These are phyloP conservation scores for Drosophila parvula DNA, from an alignment of 1,140 invertebrate species.

Conservation along the genomic window DNA sequence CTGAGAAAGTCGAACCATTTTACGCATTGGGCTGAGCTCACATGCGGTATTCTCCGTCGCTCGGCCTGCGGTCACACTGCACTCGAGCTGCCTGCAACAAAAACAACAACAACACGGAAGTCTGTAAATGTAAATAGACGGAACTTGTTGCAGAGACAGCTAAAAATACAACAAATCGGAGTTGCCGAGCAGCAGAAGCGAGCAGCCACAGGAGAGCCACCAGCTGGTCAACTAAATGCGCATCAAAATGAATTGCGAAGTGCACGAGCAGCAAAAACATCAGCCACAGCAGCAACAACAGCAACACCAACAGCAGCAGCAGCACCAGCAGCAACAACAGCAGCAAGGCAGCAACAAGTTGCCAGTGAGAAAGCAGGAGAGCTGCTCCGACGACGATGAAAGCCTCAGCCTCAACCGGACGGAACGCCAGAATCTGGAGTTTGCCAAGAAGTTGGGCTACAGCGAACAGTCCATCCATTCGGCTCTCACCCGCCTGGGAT, in stretches of 20 bases:
- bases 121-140: conserved; percentile 76
- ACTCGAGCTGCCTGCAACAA: conserved; percentile 27
- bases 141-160: conserved; percentile 72
- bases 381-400: conserved; percentile 59
- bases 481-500: conserved; percentile 92
- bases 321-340: conserved; percentile 49
- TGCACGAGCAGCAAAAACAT: conserved; percentile 67
- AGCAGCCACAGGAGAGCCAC: conserved; percentile 34
- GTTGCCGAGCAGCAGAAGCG: neutral
- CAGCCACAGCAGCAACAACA: conserved; percentile 53
- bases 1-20: neutral
- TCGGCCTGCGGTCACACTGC: conserved; percentile 18
- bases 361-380: conserved; percentile 64
- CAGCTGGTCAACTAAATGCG: conserved; percentile 64
- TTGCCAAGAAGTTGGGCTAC: conserved; percentile 95
- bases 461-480: conserved; percentile 93
- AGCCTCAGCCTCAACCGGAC: conserved; percentile 50
- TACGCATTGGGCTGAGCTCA: neutral
- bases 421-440: conserved; percentile 86
- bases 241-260: conserved; percentile 74
- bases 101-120: conserved; percentile 59
- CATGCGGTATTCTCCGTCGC: neutral
- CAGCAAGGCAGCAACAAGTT: conserved; percentile 65
- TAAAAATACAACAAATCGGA: conserved; percentile 38
- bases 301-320: conserved; percentile 40